Percentiles rank a stretch among this genome's conserved stretches.
Conservation (phyloP, 30 jellyfish, hydroid and myxozoan species). For the Mastigias papua region DNA sequence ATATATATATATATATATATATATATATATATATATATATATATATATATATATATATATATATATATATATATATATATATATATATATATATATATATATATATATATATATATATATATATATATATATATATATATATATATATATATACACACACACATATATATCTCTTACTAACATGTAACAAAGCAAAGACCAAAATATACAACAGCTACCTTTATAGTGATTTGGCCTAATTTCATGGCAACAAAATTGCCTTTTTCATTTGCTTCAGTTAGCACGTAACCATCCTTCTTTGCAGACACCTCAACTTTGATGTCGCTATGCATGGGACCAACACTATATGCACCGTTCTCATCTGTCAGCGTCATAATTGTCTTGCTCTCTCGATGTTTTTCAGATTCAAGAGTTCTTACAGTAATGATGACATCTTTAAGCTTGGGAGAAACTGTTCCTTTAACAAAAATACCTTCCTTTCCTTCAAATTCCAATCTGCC, state of each 20-base stretch:
- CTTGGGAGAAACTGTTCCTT: slow-evolving; percentile 86
- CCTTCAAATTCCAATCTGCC: slow-evolving; percentile 85
- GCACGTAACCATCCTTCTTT: slow-evolving; percentile 84
- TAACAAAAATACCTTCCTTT: slow-evolving; percentile 89
- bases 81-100: too few relatives aligned
- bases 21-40: too few relatives aligned
- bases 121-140: too few relatives aligned
- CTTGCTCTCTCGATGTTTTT: slow-evolving; percentile 59
- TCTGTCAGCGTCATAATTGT: slow-evolving; percentile 69
- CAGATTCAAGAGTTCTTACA: slow-evolving; percentile 57
- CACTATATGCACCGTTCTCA: slow-evolving; percentile 86
- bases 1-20: too few relatives aligned
- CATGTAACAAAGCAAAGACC: too few relatives aligned
- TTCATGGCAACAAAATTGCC: slow-evolving; percentile 91
- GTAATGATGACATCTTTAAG: slow-evolving; percentile 82
- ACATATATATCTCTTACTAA: too few relatives aligned
- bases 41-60: too few relatives aligned
- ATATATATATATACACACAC: too few relatives aligned
- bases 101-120: too few relatives aligned
- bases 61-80: too few relatives aligned
- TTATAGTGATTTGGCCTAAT: slow-evolving; percentile 79
- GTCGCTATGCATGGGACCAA: slow-evolving; percentile 97
- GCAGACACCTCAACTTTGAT: slow-evolving; percentile 85
- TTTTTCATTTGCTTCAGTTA: slow-evolving; percentile 50
- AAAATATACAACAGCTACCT: slow-evolving; percentile 23